A percentile compares a stretch with the other conserved stretches of the same genome.
phyloP scores from a whole-genome alignment of 2,113 vertebrate species.

The Dasypus novemcinctus region DNA sequence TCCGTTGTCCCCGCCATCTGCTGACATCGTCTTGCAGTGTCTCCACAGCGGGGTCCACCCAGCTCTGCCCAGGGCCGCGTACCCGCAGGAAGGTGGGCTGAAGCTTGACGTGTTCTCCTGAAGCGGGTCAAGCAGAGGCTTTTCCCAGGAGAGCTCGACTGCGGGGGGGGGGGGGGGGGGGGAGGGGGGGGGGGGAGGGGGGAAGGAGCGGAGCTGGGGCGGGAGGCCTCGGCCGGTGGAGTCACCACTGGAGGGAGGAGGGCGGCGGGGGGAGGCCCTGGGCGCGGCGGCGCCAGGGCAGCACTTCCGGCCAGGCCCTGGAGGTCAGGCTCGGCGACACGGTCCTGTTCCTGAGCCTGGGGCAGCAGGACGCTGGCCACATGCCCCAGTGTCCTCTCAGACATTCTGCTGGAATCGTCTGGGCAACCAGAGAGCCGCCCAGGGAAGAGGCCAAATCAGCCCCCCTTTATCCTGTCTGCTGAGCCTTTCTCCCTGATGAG shows the following conservation, averaged over 20 bases:
- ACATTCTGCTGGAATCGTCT: neutral
- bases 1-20: too few relatives aligned
- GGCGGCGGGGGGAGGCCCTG: neutral
- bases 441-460: neutral
- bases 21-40: neutral
- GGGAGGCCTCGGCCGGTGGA: too few relatives aligned
- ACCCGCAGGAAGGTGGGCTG: neutral
- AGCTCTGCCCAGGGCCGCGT: neutral
- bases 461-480: neutral
- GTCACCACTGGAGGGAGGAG: neutral
- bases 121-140: neutral
- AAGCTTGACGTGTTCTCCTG: neutral
- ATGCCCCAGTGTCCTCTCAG: neutral
- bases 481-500: accelerated
- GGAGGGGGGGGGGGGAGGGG: too few relatives aligned
- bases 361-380: neutral
- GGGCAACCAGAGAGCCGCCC: neutral
- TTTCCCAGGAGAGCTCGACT: neutral
- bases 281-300: too few relatives aligned
- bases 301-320: too few relatives aligned
- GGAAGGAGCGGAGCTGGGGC: too few relatives aligned
- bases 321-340: neutral
- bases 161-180: neutral
- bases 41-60: neutral
- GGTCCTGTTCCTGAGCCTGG: neutral